Evolutionary conservation across 2,113 vertebrate species (phyloP).

Genomic region (Pseudorasbora parva): DNA sequence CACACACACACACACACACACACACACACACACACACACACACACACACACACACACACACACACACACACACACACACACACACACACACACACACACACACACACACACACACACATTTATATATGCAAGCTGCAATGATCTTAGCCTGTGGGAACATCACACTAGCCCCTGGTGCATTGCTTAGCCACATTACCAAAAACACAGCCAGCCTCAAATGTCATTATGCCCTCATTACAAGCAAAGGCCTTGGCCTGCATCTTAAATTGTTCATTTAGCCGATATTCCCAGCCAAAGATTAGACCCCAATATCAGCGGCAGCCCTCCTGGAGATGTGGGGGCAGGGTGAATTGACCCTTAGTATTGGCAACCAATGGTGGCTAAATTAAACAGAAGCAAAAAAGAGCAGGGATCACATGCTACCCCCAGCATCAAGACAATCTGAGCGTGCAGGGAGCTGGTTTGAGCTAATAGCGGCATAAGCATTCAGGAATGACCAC

Average conservation of each 20-base stretch:
- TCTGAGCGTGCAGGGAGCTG: not conserved
- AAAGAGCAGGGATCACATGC: slow-evolving; percentile 49
- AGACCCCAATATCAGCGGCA: slow-evolving; percentile 58
- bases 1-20: slow-evolving; percentile 1
- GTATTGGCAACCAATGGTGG: slow-evolving; percentile 40
- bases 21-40: too few relatives aligned
- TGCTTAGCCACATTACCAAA: slow-evolving; percentile 79
- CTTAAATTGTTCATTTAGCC: slow-evolving; percentile 76
- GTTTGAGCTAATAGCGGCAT: slow-evolving; percentile 5
- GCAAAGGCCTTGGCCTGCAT: slow-evolving; percentile 71
- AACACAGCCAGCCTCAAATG: slow-evolving; percentile 74
- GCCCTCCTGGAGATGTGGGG: slow-evolving; percentile 55
- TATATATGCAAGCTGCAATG: slow-evolving; percentile 75
- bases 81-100: not conserved
- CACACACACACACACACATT: not conserved
- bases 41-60: not conserved
- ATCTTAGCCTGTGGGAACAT: slow-evolving; percentile 72
- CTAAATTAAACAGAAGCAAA: slow-evolving; percentile 57
- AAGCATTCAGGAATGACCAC: slow-evolving; percentile 23
- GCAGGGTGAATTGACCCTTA: slow-evolving; percentile 54
- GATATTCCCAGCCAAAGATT: slow-evolving; percentile 65
- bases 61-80: not conserved
- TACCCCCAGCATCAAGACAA: not conserved
- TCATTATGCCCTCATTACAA: slow-evolving; percentile 83
- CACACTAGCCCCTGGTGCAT: slow-evolving; percentile 71